A percentile compares a stretch with the other conserved stretches of the same genome.
These are phyloP conservation scores for Zaprionus obscuricornis DNA, from an alignment of 2,888 invertebrate species.

Conservation along the genomic window DNA sequence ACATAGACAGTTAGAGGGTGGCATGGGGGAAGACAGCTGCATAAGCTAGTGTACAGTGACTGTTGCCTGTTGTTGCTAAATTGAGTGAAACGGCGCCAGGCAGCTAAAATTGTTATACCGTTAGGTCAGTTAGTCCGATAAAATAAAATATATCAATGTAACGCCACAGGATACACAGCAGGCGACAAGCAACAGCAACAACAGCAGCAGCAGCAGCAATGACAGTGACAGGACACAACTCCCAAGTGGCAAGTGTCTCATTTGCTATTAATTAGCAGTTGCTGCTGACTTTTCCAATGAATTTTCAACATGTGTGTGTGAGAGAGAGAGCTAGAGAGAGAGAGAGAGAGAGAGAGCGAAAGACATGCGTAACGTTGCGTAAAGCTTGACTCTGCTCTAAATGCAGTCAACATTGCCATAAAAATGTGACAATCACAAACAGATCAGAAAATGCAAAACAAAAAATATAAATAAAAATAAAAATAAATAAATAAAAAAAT, in stretches of 20 bases:
- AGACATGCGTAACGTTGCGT: constrained; percentile 51
- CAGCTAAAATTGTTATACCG: constrained; percentile 17
- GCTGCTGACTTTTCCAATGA: constrained; percentile 49
- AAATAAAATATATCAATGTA: constrained; percentile 60
- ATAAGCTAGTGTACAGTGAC: too few species aligned
- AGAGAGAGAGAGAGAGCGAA: constrained; percentile 44
- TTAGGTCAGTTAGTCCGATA: constrained; percentile 44
- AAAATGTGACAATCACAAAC: constrained; percentile 76
- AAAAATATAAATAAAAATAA: too few species aligned
- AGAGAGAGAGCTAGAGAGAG: constrained; percentile 17
- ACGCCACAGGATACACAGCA: constrained; percentile 59
- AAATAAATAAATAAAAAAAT: too few species aligned
- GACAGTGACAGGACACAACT: constrained; percentile 17
- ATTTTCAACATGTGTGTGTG: constrained; percentile 9
- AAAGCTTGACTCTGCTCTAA: too few species aligned
- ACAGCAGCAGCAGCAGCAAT: constrained; percentile 51
- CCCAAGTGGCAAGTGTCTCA: constrained; percentile 46
- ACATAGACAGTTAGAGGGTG: too few species aligned
- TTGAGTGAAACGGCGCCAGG: constrained; percentile 71
- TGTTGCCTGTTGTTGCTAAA: constrained; percentile 63
- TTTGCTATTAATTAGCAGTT: constrained; percentile 66
- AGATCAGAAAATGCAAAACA: too few species aligned
- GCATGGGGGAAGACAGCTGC: too few species aligned
- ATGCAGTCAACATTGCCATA: constrained; percentile 70
- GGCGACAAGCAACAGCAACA: constrained; percentile 6